Conservation (phyloP, 2,888 invertebrate genomes). For the Dasypolia templi region DNA sequence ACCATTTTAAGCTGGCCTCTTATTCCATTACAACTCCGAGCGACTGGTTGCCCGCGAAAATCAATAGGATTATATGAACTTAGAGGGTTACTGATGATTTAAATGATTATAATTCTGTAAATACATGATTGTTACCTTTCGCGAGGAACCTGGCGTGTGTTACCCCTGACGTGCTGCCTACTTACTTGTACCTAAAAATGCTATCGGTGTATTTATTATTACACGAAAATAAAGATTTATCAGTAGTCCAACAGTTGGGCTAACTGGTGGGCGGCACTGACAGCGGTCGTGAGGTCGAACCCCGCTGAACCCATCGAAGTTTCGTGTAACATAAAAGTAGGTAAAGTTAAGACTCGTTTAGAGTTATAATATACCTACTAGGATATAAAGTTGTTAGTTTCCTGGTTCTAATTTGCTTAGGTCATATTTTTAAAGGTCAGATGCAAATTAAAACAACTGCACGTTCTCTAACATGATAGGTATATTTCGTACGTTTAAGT, state of each 20-base stretch:
- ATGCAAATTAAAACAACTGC: conserved; percentile 1
- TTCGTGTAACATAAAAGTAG: background rate
- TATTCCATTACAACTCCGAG: background rate
- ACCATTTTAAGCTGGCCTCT: background rate
- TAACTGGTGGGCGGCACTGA: background rate
- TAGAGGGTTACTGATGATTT: too few relatives aligned
- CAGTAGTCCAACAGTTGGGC: background rate
- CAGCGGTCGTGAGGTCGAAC: background rate
- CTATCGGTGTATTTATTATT: background rate
- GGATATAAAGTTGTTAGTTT: conserved; percentile 1
- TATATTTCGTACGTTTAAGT: too few relatives aligned
- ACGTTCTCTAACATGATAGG: conserved; percentile 18
- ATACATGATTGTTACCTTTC: too few relatives aligned
- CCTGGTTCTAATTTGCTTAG: conserved; percentile 24
- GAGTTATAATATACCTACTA: background rate
- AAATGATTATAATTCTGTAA: too few relatives aligned
- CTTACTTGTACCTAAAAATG: background rate
- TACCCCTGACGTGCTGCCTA: background rate
- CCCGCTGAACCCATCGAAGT: background rate
- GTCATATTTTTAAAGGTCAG: conserved; percentile 27
- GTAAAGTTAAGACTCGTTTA: background rate
- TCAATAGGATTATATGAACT: too few relatives aligned
- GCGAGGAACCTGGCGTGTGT: too few relatives aligned
- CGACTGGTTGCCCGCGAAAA: too few relatives aligned
- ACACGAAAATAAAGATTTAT: background rate